Evolutionary conservation across 2,888 invertebrate genomes (phyloP), one percentile per base, ranked within the genome.

Genomic region (Clepsis dumicolana): DNA sequence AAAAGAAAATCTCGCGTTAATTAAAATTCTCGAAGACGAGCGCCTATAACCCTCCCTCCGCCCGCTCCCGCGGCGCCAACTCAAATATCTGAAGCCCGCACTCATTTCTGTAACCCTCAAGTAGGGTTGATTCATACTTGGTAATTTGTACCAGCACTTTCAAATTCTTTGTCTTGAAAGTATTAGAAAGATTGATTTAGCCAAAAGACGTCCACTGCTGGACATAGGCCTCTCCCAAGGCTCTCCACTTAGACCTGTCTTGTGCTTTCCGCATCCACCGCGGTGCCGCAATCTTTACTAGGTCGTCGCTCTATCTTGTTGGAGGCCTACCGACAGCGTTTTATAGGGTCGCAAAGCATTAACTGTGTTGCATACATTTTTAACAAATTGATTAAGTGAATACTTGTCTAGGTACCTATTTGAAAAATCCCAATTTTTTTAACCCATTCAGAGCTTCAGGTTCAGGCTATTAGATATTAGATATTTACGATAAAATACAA

Each of bases 1-100:
- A 71, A 72, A 73, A 73, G 73, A 73, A 75, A 74, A 73, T 72
- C 73, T 73, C 69, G 70, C 71, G 70, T 74, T 74, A 73, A 75
- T 75, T 75, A 75, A 72, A 75, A 75, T 72, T 72, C 72, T 64
- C 53, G 64, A 75, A 71, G 72, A 71, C 61, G 56, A 66, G 66
- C 61, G 65, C 70, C 64, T 65, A 70, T 62, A 68, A 57, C 65
- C 65, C 61, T 25, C 59, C 66, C 64, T 24, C 56, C 64, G 21
- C 67, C 56, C 50, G 21, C 38, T 68, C 67, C 63, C 67, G 56
- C 35, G 67, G 52, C 62, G 62, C 63, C 59, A 64, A 67, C 48
- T 64, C 50, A 60, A 70, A 70, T 65, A 65, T 70, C 62, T 65
- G 65, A 53, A 60, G 29, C 52, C 59, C 59, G 32, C 52, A 63